phyloP scores from a whole-genome alignment of 2,797 vertebrate species.

The Graptemys geographica region DNA sequence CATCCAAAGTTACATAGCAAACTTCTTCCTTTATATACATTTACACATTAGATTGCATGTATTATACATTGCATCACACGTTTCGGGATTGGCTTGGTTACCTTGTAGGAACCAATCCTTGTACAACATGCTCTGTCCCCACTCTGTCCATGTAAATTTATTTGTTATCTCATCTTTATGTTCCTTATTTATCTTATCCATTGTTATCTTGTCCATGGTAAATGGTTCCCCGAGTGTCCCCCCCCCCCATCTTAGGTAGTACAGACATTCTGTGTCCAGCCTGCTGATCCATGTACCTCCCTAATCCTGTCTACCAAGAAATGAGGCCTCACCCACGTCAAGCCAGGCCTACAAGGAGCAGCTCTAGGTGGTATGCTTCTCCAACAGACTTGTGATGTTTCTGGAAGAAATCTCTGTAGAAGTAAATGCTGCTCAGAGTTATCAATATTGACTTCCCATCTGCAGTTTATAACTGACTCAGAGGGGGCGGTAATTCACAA shows the following conservation, averaged over 20 bases:
- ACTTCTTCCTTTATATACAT: neutral
- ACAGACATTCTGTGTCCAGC: neutral
- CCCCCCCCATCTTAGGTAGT: neutral
- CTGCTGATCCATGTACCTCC: too few species aligned
- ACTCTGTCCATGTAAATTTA: neutral
- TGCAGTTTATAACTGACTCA: neutral
- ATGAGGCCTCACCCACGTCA: too few species aligned
- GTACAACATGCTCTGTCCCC: neutral
- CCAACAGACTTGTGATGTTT: neutral
- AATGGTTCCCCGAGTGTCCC: neutral
- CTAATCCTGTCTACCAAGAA: too few species aligned
- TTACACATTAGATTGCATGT: neutral
- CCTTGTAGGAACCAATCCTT: neutral
- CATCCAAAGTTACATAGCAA: neutral
- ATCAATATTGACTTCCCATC: slow-evolving; percentile 28
- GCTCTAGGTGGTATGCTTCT: too few species aligned
- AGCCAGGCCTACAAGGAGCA: too few species aligned
- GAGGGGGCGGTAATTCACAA: neutral
- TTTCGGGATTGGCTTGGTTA: neutral
- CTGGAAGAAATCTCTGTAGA: slow-evolving; percentile 18
- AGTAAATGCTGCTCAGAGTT: neutral
- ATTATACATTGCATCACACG: neutral
- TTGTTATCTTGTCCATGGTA: neutral
- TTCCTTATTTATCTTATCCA: neutral
- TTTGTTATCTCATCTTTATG: neutral